Conservation (phyloP, 2,113 vertebrate species). For the Mugil cephalus region DNA sequence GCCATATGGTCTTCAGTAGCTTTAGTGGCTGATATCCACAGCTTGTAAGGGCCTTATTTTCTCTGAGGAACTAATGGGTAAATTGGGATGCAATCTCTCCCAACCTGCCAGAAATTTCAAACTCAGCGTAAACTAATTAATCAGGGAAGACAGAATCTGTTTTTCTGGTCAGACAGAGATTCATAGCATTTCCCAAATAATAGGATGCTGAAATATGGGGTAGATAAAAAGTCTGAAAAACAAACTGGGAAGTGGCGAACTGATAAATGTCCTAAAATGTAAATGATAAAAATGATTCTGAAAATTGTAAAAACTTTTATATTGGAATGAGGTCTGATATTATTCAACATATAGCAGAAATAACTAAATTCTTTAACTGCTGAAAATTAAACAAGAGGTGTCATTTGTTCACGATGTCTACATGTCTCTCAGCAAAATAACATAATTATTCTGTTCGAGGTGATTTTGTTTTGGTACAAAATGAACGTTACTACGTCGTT, state of each 20-base stretch:
- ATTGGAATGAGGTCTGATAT: too few species aligned
- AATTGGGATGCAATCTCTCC: conserved; percentile 28
- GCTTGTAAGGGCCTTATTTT: conserved; percentile 29
- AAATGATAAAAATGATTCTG: too few species aligned
- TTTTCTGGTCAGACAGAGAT: conserved; percentile 6
- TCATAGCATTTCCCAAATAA: conserved; percentile 16
- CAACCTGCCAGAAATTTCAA: conserved; percentile 41
- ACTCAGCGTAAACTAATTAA: conserved; percentile 52
- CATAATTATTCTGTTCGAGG: too few species aligned
- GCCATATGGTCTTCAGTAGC: conserved; percentile 32
- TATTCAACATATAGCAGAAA: too few species aligned
- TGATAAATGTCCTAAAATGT: too few species aligned
- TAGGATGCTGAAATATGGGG: conserved; percentile 36
- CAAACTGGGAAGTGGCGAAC: not conserved
- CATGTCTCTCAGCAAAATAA: too few species aligned
- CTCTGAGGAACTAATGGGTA: conserved; percentile 15
- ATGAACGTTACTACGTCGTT: too few species aligned
- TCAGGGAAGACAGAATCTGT: conserved; percentile 27
- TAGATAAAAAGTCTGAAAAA: not conserved
- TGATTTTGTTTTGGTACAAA: too few species aligned
- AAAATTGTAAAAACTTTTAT: too few species aligned
- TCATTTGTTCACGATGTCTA: too few species aligned
- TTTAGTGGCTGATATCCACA: conserved; percentile 20
- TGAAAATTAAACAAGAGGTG: too few species aligned
- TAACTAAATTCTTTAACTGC: too few species aligned